These are phyloP conservation scores for Bathynomus jamesi DNA, from an alignment of 1,140 invertebrate genomes.

Conservation along the genomic window DNA sequence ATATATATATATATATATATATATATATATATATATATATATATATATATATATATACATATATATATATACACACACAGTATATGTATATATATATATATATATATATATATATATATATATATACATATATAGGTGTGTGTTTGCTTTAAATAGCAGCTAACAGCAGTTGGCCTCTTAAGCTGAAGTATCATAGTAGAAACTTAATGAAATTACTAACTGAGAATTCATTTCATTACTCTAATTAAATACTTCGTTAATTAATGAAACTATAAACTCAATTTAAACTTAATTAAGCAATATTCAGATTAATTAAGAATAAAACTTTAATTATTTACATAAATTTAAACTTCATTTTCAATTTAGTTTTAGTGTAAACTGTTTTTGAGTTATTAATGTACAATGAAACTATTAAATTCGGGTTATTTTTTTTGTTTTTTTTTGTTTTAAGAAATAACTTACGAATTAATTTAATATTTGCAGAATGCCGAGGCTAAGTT, in stretches of 20 bases:
- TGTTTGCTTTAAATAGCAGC: not conserved
- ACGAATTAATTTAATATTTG: no score
- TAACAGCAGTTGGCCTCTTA: no score
- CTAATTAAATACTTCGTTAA: not conserved
- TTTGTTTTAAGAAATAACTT: no score
- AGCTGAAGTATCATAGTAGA: not conserved
- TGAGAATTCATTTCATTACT: not conserved
- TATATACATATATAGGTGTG: not conserved
- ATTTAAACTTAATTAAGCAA: conserved; percentile 2
- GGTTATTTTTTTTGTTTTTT: no score
- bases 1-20: no score
- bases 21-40: no score
- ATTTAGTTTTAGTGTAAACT: not conserved
- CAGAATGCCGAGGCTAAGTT: no score
- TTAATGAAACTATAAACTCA: not conserved
- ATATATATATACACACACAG: not conserved
- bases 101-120: conserved; percentile 3
- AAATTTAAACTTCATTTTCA: not conserved
- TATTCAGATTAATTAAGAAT: not conserved
- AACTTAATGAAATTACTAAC: conserved; percentile 1
- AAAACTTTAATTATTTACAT: not conserved
- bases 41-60: conserved; percentile 1
- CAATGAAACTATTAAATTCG: not conserved
- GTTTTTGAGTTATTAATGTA: not conserved
- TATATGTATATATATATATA: not conserved